Evolutionary conservation across 2,888 invertebrate species (phyloP).

Genomic region (Carabus problematicus): DNA sequence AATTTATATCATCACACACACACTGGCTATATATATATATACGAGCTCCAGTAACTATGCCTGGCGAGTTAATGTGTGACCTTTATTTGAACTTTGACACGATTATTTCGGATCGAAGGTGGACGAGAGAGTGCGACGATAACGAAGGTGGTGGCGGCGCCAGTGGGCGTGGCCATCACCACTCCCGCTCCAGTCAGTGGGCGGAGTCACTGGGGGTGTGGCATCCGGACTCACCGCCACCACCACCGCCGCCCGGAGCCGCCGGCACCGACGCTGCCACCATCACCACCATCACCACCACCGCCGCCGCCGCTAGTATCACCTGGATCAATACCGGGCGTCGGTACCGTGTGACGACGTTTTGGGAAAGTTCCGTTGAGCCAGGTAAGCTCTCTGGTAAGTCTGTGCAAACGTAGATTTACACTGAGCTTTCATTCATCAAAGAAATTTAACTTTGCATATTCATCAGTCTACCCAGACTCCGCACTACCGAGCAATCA

Average conservation of each 20-base stretch:
- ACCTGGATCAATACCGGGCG: too few relatives aligned
- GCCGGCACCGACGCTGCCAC: background rate
- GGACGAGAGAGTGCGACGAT: slow-evolving; percentile 48
- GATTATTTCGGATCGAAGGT: slow-evolving; percentile 47
- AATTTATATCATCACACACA: slow-evolving; percentile 12
- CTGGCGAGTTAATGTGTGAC: slow-evolving; percentile 39
- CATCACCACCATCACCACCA: background rate
- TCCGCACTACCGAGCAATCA: background rate
- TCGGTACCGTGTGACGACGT: background rate
- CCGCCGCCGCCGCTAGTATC: too few relatives aligned
- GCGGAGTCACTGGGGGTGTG: background rate
- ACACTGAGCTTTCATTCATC: slow-evolving; percentile 31
- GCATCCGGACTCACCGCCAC: background rate
- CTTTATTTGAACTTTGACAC: slow-evolving; percentile 48
- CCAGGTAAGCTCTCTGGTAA: slow-evolving; percentile 12
- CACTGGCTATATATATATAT: background rate
- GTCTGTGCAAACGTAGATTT: slow-evolving; percentile 11
- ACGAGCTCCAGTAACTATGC: slow-evolving; percentile 1
- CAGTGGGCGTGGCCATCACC: background rate
- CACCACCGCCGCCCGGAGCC: too few relatives aligned
- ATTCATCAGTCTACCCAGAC: background rate
- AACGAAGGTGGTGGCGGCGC: slow-evolving; percentile 3
- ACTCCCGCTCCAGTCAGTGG: background rate
- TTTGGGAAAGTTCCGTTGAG: slow-evolving; percentile 1
- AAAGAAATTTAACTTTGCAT: background rate